These are phyloP conservation scores for Cyphomyrus discorhynchus DNA, from an alignment of 2,113 vertebrate species.

Conservation along the genomic window DNA sequence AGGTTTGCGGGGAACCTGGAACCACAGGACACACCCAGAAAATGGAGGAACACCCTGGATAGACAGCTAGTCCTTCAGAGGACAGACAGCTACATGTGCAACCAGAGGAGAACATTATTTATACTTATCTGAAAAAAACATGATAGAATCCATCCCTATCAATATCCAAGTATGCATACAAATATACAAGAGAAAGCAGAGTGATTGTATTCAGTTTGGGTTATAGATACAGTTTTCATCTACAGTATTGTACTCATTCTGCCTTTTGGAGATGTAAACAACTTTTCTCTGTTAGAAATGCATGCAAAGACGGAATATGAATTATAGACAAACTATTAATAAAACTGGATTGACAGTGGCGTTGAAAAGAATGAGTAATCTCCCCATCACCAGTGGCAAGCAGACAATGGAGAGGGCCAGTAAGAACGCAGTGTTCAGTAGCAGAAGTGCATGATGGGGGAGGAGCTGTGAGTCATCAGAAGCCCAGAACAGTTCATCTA, in stretches of 20 bases:
- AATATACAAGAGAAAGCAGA: neutral
- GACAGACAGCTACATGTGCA: neutral
- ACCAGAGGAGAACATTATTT: neutral
- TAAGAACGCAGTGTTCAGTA: neutral
- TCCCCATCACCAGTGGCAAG: neutral
- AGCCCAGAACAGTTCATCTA: neutral
- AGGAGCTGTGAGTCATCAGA: neutral
- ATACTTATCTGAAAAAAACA: neutral
- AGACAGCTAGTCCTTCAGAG: neutral
- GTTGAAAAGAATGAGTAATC: slow-evolving; percentile 1
- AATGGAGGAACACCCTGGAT: neutral
- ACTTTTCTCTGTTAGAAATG: neutral
- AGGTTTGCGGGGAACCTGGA: neutral
- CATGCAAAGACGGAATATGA: neutral
- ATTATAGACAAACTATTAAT: slow-evolving; percentile 1
- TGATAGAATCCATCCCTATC: neutral
- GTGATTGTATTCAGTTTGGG: neutral
- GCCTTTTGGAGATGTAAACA: neutral
- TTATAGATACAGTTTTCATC: neutral
- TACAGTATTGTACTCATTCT: neutral
- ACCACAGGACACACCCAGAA: neutral
- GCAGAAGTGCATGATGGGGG: neutral
- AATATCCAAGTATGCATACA: neutral
- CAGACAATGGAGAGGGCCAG: neutral
- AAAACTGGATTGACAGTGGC: slow-evolving; percentile 8